These are phyloP conservation scores for Cremastobaeus sp. DNA, from an alignment of 2,888 invertebrate species.

Conservation along the genomic window DNA sequence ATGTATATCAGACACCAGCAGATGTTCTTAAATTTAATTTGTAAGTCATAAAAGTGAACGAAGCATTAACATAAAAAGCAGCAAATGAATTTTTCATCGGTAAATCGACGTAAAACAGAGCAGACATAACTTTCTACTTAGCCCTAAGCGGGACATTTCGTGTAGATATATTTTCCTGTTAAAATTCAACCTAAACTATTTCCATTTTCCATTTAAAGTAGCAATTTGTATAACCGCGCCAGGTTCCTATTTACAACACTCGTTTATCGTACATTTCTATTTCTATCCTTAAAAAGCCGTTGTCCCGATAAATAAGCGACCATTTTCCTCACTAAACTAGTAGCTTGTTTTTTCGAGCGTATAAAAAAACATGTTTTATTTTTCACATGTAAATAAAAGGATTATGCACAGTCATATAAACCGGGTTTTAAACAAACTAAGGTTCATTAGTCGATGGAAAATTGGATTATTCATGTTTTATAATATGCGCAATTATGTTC, in stretches of 20 bases:
- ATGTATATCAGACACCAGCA: too few species aligned
- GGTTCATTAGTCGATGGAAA: neutral
- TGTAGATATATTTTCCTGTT: constrained; percentile 12
- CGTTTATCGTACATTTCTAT: constrained; percentile 26
- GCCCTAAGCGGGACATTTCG: neutral
- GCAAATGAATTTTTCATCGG: constrained; percentile 7
- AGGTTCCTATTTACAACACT: constrained; percentile 27
- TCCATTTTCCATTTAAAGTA: constrained; percentile 38
- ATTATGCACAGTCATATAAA: neutral
- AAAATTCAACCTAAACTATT: constrained; percentile 16
- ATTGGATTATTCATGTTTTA: too few species aligned
- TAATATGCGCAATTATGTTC: too few species aligned
- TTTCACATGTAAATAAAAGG: constrained; percentile 2
- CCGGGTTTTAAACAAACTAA: constrained; percentile 1
- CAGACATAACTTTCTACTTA: constrained; percentile 24
- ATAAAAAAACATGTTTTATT: constrained; percentile 8
- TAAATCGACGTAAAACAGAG: constrained; percentile 10
- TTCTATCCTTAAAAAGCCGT: constrained; percentile 7
- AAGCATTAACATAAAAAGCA: neutral
- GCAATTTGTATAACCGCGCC: constrained; percentile 32
- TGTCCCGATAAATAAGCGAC: constrained; percentile 15
- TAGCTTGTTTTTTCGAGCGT: constrained; percentile 8
- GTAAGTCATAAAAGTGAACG: neutral
- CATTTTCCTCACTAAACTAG: constrained; percentile 17
- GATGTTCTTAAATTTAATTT: constrained; percentile 10